Percentiles rank a stretch among this genome's conserved stretches.
Evolutionary conservation across 2,113 vertebrate genomes (phyloP).

Genomic region (Propithecus coquereli): DNA sequence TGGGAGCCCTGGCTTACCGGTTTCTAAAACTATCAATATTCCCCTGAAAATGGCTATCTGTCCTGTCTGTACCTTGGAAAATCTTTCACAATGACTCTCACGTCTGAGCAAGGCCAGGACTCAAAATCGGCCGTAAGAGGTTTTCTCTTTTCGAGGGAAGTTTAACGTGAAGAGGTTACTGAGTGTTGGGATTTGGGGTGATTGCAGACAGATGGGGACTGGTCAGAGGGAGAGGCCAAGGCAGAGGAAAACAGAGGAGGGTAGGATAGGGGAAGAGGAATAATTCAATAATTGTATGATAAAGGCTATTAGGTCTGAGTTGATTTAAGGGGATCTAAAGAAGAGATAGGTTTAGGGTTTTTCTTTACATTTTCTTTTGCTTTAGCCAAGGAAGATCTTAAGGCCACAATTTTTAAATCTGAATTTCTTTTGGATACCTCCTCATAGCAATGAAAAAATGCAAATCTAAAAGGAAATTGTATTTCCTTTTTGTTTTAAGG

Average conservation of each 20-base stretch:
- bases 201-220: accelerated
- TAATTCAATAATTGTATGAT: not conserved
- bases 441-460: not conserved
- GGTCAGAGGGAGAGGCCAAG: not conserved
- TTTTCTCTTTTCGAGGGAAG: not conserved
- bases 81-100: not conserved
- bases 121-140: not conserved
- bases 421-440: not conserved
- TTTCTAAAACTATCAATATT: not conserved
- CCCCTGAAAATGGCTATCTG: not conserved
- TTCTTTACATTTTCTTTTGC: not conserved
- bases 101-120: not conserved
- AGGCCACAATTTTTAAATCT: not conserved
- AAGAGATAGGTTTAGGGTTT: not conserved
- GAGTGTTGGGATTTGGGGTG: not conserved
- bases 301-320: not conserved
- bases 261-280: not conserved
- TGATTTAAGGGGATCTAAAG: not conserved
- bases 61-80: not conserved
- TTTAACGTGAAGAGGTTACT: not conserved
- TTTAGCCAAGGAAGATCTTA: not conserved
- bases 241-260: not conserved
- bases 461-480: not conserved
- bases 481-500: not conserved
- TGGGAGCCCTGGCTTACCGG: not conserved